Evolutionary conservation across 2,888 invertebrate species (phyloP), one percentile per base, ranked within the genome.

Genomic region (Boloria selene): DNA sequence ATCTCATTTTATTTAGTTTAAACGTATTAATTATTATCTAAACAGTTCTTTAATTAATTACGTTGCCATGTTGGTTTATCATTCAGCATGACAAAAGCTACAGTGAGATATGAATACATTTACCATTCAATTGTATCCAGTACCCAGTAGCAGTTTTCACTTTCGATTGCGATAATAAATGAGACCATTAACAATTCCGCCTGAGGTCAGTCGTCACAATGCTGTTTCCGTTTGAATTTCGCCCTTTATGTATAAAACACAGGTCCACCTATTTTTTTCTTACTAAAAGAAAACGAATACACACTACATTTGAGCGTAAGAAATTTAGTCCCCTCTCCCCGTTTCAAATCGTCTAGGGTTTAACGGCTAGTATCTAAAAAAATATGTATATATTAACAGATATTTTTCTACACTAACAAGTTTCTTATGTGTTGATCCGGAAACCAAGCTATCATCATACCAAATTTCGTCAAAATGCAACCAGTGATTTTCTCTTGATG

Each of bases 161-260:
- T 89, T 87, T 89, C 86, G 75, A 83, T 77, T 77, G 78, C 74
- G 72, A 79, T 84, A 84, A 85, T 83, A 81, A 85, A 86, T 83
- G 84, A 82, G 77, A 73, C 75, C 79, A 85, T 87, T 86, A 85
- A 79, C 77, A 75, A 88, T 88, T 86, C 86, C 79, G 82, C 79
- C 80, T 73, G 84, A 79, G 79, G 81, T 76, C 83, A 81, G 86
- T 85, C 80, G 84, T 82, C 84, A 87, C 85, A 83, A 81, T 73
- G 74, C 83, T 84, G 86, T 86, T 90, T 90, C 88, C 88, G 86
- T 76, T 65, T 68, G 69, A 64, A 58, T 62, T 65, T 68, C 75
- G 81, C 83, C 83, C 85, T 79, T 77, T 79, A 73, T 74, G 75
- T 73, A 75, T 73, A 72, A 72, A 70, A 74, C 72, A 78, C 77